Conservation (phyloP, 2,888 invertebrate species). For the Caenorhabditis zanzibari region DNA sequence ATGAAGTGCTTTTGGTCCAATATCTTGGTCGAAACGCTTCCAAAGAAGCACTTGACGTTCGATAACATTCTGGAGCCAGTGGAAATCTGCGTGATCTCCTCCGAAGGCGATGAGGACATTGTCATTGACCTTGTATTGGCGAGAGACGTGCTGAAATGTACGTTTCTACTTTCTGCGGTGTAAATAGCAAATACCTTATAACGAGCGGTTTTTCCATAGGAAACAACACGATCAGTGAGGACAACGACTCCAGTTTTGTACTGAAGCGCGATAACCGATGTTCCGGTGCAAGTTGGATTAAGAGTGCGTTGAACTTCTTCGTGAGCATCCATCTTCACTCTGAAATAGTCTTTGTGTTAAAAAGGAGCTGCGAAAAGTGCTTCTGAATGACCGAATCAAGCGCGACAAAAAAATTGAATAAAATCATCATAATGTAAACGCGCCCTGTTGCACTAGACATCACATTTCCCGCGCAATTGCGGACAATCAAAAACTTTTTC, state of each 20-base stretch:
- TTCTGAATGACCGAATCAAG: conserved; percentile 1
- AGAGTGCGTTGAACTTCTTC: conserved; percentile 58
- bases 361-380: background rate
- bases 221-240: conserved; percentile 90
- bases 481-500: background rate
- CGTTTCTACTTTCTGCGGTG: too few species aligned
- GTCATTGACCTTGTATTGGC: conserved; percentile 93
- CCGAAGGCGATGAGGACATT: conserved; percentile 92
- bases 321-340: conserved; percentile 52
- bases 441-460: conserved; percentile 23
- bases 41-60: conserved; percentile 85
- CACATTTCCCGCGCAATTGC: conserved; percentile 30
- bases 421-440: conserved; percentile 49
- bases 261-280: conserved; percentile 85
- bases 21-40: conserved; percentile 84
- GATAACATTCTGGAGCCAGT: conserved; percentile 91
- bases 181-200: conserved; percentile 88
- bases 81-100: conserved; percentile 98
- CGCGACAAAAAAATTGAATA: conserved; percentile 1
- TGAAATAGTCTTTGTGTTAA: background rate
- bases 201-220: conserved; percentile 94
- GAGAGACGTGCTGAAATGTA: conserved; percentile 87
- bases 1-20: conserved; percentile 94
- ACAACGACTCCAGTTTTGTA: conserved; percentile 85
- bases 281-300: conserved; percentile 85